Base-by-base conservation (phyloP, 2,797 vertebrate species). In the Argentina silus region DNA sequence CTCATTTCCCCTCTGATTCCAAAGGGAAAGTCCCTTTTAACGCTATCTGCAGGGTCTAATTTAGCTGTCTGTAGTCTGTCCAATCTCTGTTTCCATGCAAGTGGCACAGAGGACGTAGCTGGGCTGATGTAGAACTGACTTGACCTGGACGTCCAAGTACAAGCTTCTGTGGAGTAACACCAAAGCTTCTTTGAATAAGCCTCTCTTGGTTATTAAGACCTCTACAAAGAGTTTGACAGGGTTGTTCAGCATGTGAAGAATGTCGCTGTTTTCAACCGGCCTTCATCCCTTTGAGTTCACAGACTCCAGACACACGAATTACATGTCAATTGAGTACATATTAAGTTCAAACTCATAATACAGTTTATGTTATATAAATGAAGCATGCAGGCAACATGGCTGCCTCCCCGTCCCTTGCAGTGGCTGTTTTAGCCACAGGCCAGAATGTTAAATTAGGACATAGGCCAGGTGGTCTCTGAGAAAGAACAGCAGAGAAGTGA, bases 1-100 rank as follows among this genome's bases (percentile, higher is more conserved):
- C 79, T 88, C 85, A 83, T 91, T 88, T 87, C 89, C 86, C 83
- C 69, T 57, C 27, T 85, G 81, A 86, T 87, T 86, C 75, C 75
- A 70, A 77, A 80, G 27, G 88, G 86, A 91, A 91, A 90, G 84
- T 91, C 86, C 86, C 85, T 79, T 36, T 75, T 74, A 70, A 83
- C 67, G 4, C 81, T 90, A 91, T 90, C 87, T 88, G 80, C 78
- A 90, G 78, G 80, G 82, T 93, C 91, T 92, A 91, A 93, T 93
- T 92, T 91, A 90, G 84, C 89, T 88, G 88, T 88, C 81, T 87
- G 72, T 86, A 68, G 81, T 79, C 75, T 10, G 61, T 79, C 79
- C 85, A 78, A 74, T 87, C 81, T 86, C 69, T 64, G 67, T 78
- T 78, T 85, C 70, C 74, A 85, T 80, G 86, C 74, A 21, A 83